phyloP scores from a whole-genome alignment of 2,113 vertebrate species.

The Mustela lutreola region DNA sequence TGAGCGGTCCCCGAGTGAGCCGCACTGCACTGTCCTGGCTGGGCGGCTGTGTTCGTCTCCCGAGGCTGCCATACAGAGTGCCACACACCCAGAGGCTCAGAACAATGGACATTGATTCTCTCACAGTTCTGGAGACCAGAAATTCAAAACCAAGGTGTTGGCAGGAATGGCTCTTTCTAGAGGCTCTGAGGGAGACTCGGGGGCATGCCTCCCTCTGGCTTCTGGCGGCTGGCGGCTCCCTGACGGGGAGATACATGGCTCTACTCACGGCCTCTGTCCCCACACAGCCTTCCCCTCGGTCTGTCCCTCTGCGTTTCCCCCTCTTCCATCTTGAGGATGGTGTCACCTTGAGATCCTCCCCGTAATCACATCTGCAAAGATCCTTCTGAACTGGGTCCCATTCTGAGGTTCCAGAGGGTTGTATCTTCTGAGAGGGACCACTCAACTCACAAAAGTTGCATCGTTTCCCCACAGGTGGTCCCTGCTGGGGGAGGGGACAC shows the following conservation, averaged over 20 bases:
- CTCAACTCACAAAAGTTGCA: background rate
- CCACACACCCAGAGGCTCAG: background rate
- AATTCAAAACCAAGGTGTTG: background rate
- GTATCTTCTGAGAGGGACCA: background rate
- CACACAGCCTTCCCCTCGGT: background rate
- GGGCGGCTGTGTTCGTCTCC: background rate
- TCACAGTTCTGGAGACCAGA: background rate
- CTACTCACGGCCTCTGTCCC: background rate
- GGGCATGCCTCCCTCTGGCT: background rate
- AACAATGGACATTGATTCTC: background rate
- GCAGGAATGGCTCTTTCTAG: background rate
- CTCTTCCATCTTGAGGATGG: background rate
- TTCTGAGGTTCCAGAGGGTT: background rate
- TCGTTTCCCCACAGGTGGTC: too few relatives aligned
- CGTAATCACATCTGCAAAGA: background rate
- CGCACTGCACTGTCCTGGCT: rapidly evolving
- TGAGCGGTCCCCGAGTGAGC: too few relatives aligned
- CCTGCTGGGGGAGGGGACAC: background rate
- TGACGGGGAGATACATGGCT: rapidly evolving
- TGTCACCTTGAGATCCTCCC: background rate
- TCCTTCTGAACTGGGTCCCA: background rate
- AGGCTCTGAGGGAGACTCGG: background rate
- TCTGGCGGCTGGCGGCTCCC: background rate
- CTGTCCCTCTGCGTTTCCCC: background rate
- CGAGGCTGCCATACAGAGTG: rapidly evolving